A percentile compares a stretch with the other conserved stretches of the same genome.
phyloP scores from a whole-genome alignment of 2,113 vertebrate genomes.

The Tragulus kanchil region DNA sequence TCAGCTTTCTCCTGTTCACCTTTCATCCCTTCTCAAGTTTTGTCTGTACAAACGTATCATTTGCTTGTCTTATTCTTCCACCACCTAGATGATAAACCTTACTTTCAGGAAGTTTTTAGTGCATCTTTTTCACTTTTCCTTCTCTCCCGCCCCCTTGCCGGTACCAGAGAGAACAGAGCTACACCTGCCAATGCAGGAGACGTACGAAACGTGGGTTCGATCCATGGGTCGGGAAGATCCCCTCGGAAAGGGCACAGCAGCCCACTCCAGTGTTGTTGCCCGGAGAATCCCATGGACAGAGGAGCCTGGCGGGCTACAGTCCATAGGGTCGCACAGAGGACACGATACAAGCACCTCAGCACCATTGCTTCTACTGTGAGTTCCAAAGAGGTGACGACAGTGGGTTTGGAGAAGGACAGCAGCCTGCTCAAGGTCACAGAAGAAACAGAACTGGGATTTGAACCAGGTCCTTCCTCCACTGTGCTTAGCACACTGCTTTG shows the following conservation, averaged over 20 bases:
- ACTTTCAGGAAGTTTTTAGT: not conserved
- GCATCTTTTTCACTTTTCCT: not conserved
- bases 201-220: not conserved
- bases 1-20: not conserved
- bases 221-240: not conserved
- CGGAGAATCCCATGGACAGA: not conserved
- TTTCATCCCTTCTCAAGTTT: not conserved
- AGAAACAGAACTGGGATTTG: constrained; percentile 38
- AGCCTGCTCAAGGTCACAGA: constrained; percentile 42
- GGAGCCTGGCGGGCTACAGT: not conserved
- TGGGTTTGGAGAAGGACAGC: not conserved
- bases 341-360: not conserved
- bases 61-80: not conserved
- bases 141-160: not conserved
- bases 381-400: not conserved
- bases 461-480: not conserved
- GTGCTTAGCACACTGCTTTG: constrained; percentile 33
- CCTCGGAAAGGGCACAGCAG: not conserved
- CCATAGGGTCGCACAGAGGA: not conserved
- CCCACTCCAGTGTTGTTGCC: not conserved
- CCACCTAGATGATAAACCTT: not conserved
- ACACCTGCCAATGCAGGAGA: not conserved
- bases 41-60: fast-evolving
- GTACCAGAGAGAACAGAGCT: not conserved
- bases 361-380: not conserved